phyloP scores from a whole-genome alignment of 2,888 invertebrate species.

The Toxonevra muliebris region DNA sequence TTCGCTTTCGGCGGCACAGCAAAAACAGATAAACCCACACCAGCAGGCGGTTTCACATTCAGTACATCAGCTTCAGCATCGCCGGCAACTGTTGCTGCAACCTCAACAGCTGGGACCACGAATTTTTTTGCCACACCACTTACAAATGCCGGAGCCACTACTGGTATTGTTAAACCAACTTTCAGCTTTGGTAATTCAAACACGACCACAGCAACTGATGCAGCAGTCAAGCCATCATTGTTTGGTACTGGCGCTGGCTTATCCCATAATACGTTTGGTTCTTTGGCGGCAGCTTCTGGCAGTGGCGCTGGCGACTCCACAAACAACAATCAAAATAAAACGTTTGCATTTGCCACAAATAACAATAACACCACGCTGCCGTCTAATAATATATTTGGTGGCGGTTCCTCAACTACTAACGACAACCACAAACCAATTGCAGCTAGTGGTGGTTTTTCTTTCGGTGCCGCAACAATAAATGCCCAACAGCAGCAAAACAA shows the following conservation, averaged over 20 bases:
- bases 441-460: constrained; percentile 45
- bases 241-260: constrained; percentile 3
- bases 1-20: constrained; percentile 11
- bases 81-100: background rate
- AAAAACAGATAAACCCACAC: background rate
- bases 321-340: constrained; percentile 38
- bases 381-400: constrained; percentile 47
- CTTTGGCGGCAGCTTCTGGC: constrained; percentile 27
- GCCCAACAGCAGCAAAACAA: background rate
- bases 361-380: constrained; percentile 18
- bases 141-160: constrained; percentile 29
- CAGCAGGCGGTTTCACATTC: constrained; percentile 16
- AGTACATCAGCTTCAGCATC: background rate
- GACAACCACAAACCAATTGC: constrained; percentile 4
- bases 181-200: constrained; percentile 42
- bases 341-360: constrained; percentile 45
- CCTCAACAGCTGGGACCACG: constrained; percentile 32
- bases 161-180: constrained; percentile 37
- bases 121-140: background rate
- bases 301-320: constrained; percentile 1
- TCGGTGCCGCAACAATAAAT: constrained; percentile 23
- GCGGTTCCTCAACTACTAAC: constrained; percentile 37
- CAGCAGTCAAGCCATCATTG: constrained; percentile 22
- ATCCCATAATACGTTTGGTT: constrained; percentile 33
- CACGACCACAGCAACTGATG: constrained; percentile 7